phyloP scores from a whole-genome alignment of 2,888 invertebrate species.

The Lepidonotus clava region DNA sequence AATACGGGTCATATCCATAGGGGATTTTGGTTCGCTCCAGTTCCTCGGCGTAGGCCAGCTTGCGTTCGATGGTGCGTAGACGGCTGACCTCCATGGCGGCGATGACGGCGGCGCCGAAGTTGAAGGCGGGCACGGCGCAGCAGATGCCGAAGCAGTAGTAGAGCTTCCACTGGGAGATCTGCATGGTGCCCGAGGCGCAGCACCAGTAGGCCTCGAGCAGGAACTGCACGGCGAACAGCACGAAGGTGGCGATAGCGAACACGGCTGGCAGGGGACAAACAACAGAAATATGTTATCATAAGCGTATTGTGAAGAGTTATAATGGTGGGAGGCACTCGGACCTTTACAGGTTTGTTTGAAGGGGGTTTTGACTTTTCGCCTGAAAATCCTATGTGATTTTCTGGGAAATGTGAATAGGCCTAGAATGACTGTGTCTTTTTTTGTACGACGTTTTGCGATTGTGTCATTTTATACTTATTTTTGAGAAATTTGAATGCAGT shows the following conservation, averaged over 20 bases:
- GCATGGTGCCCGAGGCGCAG: slow-evolving; percentile 23
- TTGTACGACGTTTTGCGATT: too few species aligned
- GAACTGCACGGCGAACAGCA: slow-evolving; percentile 30
- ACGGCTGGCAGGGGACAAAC: not conserved
- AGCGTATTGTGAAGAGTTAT: too few species aligned
- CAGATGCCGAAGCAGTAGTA: slow-evolving; percentile 40
- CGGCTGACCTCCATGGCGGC: slow-evolving; percentile 36
- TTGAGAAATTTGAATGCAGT: too few species aligned
- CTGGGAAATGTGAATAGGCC: too few species aligned
- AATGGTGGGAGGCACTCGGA: too few species aligned
- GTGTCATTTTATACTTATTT: too few species aligned
- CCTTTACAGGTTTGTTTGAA: too few species aligned
- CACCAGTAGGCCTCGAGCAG: slow-evolving; percentile 45
- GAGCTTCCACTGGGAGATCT: slow-evolving; percentile 19
- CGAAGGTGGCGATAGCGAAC: slow-evolving; percentile 15
- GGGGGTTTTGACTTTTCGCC: too few species aligned
- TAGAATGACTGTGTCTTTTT: too few species aligned
- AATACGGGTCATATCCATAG: not conserved
- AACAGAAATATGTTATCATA: too few species aligned
- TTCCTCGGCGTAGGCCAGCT: not conserved
- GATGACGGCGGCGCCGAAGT: not conserved
- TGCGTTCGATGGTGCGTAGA: not conserved
- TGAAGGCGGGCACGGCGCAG: slow-evolving; percentile 25
- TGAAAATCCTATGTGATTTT: too few species aligned
- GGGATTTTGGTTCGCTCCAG: not conserved